phyloP scores from a whole-genome alignment of 2,888 invertebrate genomes.

The Azorinus chamasolen region DNA sequence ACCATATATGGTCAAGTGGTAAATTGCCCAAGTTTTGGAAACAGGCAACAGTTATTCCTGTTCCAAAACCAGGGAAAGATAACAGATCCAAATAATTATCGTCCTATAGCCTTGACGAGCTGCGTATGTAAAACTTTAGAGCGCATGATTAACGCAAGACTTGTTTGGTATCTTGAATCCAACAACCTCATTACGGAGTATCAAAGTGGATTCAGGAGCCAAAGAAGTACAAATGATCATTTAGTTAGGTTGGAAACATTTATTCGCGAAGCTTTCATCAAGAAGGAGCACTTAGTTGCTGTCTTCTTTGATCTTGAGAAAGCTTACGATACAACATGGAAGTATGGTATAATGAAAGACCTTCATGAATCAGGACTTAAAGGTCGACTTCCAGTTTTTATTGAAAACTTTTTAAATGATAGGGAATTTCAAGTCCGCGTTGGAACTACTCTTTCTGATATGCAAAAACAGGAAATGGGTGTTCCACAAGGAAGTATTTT shows the following conservation, averaged over 20 bases:
- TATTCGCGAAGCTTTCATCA: slow-evolving; percentile 59
- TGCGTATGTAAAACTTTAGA: slow-evolving; percentile 74
- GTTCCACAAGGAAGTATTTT: slow-evolving; percentile 25
- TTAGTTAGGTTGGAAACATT: slow-evolving; percentile 56
- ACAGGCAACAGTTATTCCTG: slow-evolving; percentile 52
- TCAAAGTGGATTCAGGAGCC: slow-evolving; percentile 59
- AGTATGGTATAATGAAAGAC: slow-evolving; percentile 45
- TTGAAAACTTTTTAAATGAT: slow-evolving; percentile 11
- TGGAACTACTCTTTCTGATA: slow-evolving; percentile 14
- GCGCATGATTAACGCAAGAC: slow-evolving; percentile 66
- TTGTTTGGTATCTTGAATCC: slow-evolving; percentile 65
- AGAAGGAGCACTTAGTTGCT: slow-evolving; percentile 58
- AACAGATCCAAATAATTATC: slow-evolving; percentile 60
- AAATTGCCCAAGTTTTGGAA: slow-evolving; percentile 44
- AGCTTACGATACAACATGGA: slow-evolving; percentile 39
- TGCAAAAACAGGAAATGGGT: slow-evolving; percentile 19
- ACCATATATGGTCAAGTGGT: slow-evolving; percentile 46
- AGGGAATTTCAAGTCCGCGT: slow-evolving; percentile 15
- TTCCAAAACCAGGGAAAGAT: slow-evolving; percentile 60
- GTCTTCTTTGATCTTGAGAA: slow-evolving; percentile 56
- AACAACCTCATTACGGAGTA: slow-evolving; percentile 43
- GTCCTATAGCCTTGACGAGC: slow-evolving; percentile 73
- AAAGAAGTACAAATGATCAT: slow-evolving; percentile 49
- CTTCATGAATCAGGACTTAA: slow-evolving; percentile 29
- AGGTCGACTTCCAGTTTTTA: slow-evolving; percentile 15